Evolutionary conservation across 2,113 vertebrate species (phyloP).

Genomic region (Phrynosoma platyrhinos): DNA sequence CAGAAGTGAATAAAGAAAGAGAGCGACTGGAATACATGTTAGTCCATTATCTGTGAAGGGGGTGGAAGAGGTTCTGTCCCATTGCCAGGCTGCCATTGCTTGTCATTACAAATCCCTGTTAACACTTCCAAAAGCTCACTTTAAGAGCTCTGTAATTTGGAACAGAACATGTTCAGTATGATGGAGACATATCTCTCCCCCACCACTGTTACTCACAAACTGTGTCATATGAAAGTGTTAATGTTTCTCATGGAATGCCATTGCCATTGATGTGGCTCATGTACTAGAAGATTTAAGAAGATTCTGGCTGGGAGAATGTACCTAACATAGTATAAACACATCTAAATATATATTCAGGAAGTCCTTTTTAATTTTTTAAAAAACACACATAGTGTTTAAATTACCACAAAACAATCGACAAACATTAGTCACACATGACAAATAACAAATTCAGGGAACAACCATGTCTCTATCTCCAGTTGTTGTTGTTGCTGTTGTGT

Average conservation of each 20-base stretch:
- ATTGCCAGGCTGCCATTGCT: background rate
- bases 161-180: background rate
- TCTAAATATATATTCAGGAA: too few species aligned
- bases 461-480: too few species aligned
- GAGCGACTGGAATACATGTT: background rate
- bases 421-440: too few species aligned
- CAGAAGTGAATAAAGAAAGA: background rate
- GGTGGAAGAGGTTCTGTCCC: background rate
- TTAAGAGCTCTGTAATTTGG: background rate
- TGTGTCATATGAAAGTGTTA: background rate
- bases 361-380: too few species aligned
- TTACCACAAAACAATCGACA: too few species aligned
- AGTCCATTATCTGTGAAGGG: background rate
- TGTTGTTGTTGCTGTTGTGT: too few species aligned
- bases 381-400: too few species aligned
- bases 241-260: fast-evolving
- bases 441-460: too few species aligned
- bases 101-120: background rate
- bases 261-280: fast-evolving
- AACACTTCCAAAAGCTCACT: background rate
- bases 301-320: background rate
- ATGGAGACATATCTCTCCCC: background rate
- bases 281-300: fast-evolving
- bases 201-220: background rate
- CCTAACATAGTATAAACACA: too few species aligned